Evolutionary conservation across 1,140 invertebrate species (phyloP).

Genomic region (Aphaenogaster floridana): DNA sequence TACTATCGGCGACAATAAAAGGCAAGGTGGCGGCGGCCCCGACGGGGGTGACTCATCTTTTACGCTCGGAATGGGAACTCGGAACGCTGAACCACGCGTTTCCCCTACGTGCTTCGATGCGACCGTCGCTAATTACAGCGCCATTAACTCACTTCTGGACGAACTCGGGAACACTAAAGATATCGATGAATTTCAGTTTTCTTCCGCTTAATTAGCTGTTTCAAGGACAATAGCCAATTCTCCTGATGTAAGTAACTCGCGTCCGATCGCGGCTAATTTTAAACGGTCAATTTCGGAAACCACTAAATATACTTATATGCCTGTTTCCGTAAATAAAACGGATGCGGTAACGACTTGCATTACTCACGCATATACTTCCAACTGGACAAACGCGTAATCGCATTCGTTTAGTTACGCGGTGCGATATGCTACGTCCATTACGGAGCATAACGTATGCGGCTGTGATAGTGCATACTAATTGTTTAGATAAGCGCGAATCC

Average conservation of each 20-base stretch:
- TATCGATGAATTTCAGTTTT: neutral
- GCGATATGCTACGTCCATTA: slow-evolving; percentile 41
- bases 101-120: neutral
- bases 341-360: neutral
- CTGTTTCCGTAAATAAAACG: neutral
- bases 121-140: slow-evolving; percentile 16
- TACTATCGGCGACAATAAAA: slow-evolving; percentile 56
- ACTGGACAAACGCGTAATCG: neutral
- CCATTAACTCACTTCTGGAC: slow-evolving; percentile 13
- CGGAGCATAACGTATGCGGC: slow-evolving; percentile 31
- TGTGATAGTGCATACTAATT: slow-evolving; percentile 52
- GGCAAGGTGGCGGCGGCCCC: neutral
- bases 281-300: neutral
- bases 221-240: neutral
- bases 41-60: slow-evolving; percentile 25
- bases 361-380: neutral
- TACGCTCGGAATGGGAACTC: slow-evolving; percentile 15
- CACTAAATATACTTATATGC: neutral
- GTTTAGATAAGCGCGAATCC: slow-evolving; percentile 60
- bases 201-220: slow-evolving; percentile 1
- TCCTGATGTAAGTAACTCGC: neutral
- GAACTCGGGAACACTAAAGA: neutral
- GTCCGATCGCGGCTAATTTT: neutral
- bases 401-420: slow-evolving; percentile 9
- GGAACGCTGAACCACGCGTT: slow-evolving; percentile 20